A percentile compares a stretch with the other conserved stretches of the same genome.
These are phyloP conservation scores for Takifugu bimaculatus DNA, from an alignment of 2,113 vertebrate species.

Conservation along the genomic window DNA sequence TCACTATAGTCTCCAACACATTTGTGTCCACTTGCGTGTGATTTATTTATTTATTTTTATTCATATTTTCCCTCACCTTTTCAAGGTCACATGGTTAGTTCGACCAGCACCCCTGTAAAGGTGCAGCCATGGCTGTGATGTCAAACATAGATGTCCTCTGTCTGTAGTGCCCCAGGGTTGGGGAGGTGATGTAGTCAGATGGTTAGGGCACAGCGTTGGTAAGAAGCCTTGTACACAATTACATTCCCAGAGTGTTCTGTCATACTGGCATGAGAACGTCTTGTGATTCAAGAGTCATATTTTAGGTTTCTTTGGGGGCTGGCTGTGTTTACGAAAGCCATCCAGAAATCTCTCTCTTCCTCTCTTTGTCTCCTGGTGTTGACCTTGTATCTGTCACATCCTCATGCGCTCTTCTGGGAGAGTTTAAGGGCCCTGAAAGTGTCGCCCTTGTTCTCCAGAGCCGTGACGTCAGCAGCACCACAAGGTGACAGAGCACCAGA, in stretches of 20 bases:
- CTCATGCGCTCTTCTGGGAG: neutral
- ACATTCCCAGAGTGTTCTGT: neutral
- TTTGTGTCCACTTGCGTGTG: no score
- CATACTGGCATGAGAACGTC: slow-evolving; percentile 23
- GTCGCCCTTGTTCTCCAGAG: slow-evolving; percentile 25
- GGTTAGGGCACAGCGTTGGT: slow-evolving; percentile 8
- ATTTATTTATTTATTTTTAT: no score
- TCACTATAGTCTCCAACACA: no score
- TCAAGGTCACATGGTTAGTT: no score
- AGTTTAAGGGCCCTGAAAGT: slow-evolving; percentile 26
- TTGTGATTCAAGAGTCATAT: slow-evolving; percentile 26
- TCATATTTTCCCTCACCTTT: no score
- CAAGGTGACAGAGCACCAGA: slow-evolving; percentile 58
- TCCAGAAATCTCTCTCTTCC: slow-evolving; percentile 1
- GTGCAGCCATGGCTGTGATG: slow-evolving; percentile 2
- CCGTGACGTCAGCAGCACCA: slow-evolving; percentile 62
- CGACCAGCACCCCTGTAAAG: neutral
- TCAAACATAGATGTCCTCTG: neutral
- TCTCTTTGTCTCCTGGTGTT: slow-evolving; percentile 30
- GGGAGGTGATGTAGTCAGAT: slow-evolving; percentile 37
- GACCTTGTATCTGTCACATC: slow-evolving; percentile 30
- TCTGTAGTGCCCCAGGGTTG: slow-evolving; percentile 14
- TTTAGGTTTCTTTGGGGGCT: slow-evolving; percentile 5
- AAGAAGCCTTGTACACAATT: neutral
- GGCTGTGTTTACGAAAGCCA: neutral